phyloP scores from a whole-genome alignment of 2,797 vertebrate genomes.

The Gallinago solitaria region DNA sequence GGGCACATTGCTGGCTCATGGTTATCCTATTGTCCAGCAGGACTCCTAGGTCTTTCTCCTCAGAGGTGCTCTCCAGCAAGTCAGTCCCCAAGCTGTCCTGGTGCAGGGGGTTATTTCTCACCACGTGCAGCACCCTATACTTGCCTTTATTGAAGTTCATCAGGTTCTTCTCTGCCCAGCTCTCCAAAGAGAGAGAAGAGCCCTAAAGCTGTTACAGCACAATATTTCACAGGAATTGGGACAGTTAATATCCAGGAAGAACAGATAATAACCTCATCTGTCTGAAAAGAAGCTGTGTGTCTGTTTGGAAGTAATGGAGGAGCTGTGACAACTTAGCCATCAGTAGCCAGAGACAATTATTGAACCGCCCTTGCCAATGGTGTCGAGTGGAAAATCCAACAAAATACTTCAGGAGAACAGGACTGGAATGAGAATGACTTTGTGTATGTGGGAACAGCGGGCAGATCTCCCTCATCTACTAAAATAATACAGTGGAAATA shows the following conservation, averaged over 20 bases:
- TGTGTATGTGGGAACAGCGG: background rate
- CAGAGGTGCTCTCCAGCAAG: too few relatives aligned
- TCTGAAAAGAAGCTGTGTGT: background rate
- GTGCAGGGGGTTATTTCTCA: too few relatives aligned
- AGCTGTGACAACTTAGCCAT: background rate
- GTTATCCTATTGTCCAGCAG: too few relatives aligned
- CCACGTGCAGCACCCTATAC: too few relatives aligned
- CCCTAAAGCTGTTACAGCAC: background rate
- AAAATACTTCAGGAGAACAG: background rate
- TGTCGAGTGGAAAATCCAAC: background rate
- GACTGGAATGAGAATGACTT: background rate
- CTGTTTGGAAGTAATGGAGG: background rate
- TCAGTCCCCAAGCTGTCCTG: too few relatives aligned
- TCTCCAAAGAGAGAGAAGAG: background rate
- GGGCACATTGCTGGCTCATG: too few relatives aligned
- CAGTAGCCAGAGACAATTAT: background rate
- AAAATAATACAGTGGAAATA: background rate
- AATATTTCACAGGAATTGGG: background rate
- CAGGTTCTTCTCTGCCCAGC: too few relatives aligned
- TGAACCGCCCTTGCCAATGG: background rate
- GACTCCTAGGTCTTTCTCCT: too few relatives aligned
- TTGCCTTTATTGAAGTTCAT: too few relatives aligned
- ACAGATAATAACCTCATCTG: background rate
- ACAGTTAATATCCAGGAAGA: conserved; percentile 25
- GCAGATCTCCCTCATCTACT: background rate